Conservation (phyloP, 2,113 vertebrate species). For the Brachyhypopomus gauderio region DNA sequence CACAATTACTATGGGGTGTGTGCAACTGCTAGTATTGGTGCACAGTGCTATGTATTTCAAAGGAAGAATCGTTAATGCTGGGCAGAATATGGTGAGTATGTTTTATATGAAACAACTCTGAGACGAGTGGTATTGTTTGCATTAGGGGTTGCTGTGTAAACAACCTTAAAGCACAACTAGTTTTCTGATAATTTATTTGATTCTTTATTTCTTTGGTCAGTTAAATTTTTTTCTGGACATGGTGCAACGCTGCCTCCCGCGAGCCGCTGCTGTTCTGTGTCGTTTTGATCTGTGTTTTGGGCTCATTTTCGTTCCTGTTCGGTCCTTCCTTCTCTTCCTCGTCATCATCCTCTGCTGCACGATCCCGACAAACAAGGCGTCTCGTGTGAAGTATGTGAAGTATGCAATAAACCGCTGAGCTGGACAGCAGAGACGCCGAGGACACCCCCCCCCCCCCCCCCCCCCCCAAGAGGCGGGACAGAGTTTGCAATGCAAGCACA, state of each 20-base stretch:
- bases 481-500: slow-evolving; percentile 94
- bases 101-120: slow-evolving; percentile 35
- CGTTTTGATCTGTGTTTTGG: slow-evolving; percentile 25
- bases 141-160: slow-evolving; percentile 49
- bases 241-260: slow-evolving; percentile 70
- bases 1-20: slow-evolving; percentile 60
- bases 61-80: slow-evolving; percentile 53
- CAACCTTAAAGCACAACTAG: slow-evolving; percentile 75
- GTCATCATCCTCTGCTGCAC: slow-evolving; percentile 55
- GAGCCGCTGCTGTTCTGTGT: slow-evolving; percentile 80
- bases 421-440: slow-evolving; percentile 75
- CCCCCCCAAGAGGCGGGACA: slow-evolving; percentile 84
- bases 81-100: slow-evolving; percentile 45
- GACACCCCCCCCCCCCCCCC: too few species aligned
- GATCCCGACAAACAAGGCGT: slow-evolving; percentile 53
- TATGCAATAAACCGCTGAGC: slow-evolving; percentile 99
- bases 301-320: slow-evolving; percentile 40
- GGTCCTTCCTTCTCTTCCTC: slow-evolving; percentile 1
- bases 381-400: slow-evolving; percentile 88
- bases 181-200: slow-evolving; percentile 55
- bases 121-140: slow-evolving; percentile 50
- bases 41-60: slow-evolving; percentile 56
- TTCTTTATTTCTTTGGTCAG: slow-evolving; percentile 42
- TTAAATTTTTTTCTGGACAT: slow-evolving; percentile 55
- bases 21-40: slow-evolving; percentile 67